A percentile compares a stretch with the other conserved stretches of the same genome.
These are phyloP conservation scores for Lymantria dispar DNA, from an alignment of 2,888 invertebrate genomes.

Conservation along the genomic window DNA sequence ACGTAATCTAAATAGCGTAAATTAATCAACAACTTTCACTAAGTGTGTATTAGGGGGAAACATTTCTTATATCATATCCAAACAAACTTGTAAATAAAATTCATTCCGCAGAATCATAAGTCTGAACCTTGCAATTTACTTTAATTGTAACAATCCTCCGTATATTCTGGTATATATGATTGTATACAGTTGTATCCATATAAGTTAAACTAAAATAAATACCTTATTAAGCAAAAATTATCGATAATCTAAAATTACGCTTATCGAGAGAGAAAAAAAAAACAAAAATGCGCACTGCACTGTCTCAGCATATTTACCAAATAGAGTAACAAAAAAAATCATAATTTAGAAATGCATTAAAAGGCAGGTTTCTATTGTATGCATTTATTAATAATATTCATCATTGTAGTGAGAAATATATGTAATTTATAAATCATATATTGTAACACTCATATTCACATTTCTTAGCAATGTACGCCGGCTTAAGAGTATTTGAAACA, in stretches of 20 bases:
- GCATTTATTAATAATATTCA: constrained; percentile 52
- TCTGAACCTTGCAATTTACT: constrained; percentile 29
- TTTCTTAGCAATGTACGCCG: constrained; percentile 26
- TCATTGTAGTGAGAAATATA: constrained; percentile 45
- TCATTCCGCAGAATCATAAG: constrained; percentile 35
- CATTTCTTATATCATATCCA: constrained; percentile 39
- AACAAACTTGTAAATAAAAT: constrained; percentile 48
- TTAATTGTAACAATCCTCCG: constrained; percentile 37
- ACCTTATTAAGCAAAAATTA: constrained; percentile 77
- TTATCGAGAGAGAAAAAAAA: constrained; percentile 42
- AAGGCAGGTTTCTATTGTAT: constrained; percentile 70
- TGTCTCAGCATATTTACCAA: constrained; percentile 26
- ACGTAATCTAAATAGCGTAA: constrained; percentile 56
- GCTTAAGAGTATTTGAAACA: constrained; percentile 18
- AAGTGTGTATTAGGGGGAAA: constrained; percentile 50
- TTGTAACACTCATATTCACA: constrained; percentile 32
- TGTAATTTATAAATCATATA: constrained; percentile 40
- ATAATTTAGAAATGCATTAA: constrained; percentile 67
- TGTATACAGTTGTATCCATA: constrained; percentile 81
- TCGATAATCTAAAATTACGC: constrained; percentile 69
- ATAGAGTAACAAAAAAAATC: constrained; percentile 37
- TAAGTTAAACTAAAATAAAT: constrained; percentile 80
- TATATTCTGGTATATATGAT: constrained; percentile 45
- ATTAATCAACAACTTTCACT: constrained; percentile 64
- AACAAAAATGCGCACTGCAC: constrained; percentile 67